These are phyloP conservation scores for Amphimedon queenslandica DNA, from an alignment of 37 sponge, comb jelly and placozoan genomes.

Conservation along the genomic window DNA sequence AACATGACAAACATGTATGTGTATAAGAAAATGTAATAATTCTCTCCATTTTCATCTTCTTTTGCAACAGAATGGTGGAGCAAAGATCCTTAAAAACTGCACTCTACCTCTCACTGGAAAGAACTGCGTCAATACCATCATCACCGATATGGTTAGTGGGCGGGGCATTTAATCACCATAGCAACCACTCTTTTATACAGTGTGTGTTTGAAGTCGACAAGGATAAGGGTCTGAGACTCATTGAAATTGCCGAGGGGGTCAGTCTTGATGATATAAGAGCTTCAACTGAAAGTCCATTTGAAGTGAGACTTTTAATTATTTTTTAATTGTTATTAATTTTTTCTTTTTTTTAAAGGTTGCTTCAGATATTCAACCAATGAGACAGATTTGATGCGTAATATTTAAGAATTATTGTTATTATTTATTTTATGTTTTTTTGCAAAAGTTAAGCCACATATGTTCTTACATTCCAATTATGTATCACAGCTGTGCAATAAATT, in stretches of 20 bases:
- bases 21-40: too few relatives aligned
- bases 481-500: too few relatives aligned
- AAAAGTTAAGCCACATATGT: too few relatives aligned
- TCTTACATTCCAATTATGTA: too few relatives aligned
- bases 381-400: too few relatives aligned
- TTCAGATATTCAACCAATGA: too few relatives aligned
- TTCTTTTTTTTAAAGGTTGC: too few relatives aligned
- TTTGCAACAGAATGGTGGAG: conserved; percentile 46
- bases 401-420: too few relatives aligned
- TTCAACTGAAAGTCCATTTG: conserved; percentile 78
- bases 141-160: conserved; percentile 88
- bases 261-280: conserved; percentile 76
- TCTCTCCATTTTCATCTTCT: not conserved
- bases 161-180: too few relatives aligned
- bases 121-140: conserved; percentile 77
- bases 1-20: too few relatives aligned
- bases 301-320: conserved; percentile 66
- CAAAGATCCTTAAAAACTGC: conserved; percentile 91
- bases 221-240: conserved; percentile 62
- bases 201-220: conserved; percentile 82
- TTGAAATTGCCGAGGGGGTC: conserved; percentile 77
- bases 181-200: conserved; percentile 28
- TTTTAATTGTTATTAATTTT: not conserved
- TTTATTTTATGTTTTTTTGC: too few relatives aligned
- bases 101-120: conserved; percentile 93